These are phyloP conservation scores for Chymomyza amoena DNA, from an alignment of 2,888 invertebrate genomes.

Conservation along the genomic window DNA sequence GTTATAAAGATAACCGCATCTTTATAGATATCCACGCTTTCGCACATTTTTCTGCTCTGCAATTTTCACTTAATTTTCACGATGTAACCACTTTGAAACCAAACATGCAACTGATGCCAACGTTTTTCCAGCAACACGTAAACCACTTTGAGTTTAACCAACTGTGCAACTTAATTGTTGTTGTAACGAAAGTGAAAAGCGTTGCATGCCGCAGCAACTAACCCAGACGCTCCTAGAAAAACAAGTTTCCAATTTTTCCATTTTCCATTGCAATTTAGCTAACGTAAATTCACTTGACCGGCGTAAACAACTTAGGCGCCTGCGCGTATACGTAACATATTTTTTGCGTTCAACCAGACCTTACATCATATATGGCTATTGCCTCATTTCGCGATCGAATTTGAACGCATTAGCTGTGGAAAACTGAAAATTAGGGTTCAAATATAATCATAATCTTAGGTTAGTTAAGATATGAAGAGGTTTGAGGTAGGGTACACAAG, in stretches of 20 bases:
- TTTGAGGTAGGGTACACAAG: too few species aligned
- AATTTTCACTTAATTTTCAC: neutral
- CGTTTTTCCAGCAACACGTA: conserved; percentile 21
- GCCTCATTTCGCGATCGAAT: neutral
- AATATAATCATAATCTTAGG: neutral
- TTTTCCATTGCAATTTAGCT: neutral
- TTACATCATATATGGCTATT: neutral
- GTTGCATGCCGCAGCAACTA: conserved; percentile 13
- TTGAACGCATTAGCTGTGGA: neutral
- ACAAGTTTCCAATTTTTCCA: conserved; percentile 52
- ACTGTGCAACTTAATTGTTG: conserved; percentile 17
- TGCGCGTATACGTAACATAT: neutral
- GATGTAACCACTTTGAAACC: neutral
- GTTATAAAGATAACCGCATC: conserved; percentile 75
- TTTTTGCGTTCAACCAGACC: neutral
- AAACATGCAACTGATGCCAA: conserved; percentile 46
- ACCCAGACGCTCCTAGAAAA: conserved; percentile 46
- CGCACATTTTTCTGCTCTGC: neutral
- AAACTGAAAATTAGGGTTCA: neutral
- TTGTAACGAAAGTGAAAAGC: conserved; percentile 63
- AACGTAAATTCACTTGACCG: neutral
- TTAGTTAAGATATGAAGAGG: neutral
- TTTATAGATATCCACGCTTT: conserved; percentile 58
- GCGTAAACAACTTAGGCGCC: neutral
- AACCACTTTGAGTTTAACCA: conserved; percentile 11